These are phyloP conservation scores for Slavum lentiscoides DNA, from an alignment of 2,888 invertebrate species.

Conservation along the genomic window DNA sequence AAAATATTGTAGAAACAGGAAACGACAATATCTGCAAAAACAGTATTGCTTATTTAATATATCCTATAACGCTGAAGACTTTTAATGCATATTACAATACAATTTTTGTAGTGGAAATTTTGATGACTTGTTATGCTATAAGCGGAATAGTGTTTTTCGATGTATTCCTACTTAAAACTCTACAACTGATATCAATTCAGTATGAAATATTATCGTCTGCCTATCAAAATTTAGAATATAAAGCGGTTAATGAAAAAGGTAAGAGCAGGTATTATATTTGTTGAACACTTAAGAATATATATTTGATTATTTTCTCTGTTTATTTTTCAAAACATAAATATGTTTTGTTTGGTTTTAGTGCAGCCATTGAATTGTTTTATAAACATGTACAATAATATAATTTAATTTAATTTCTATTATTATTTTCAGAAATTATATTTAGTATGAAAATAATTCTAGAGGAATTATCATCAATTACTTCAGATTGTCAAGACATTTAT, in stretches of 20 bases:
- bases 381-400: no score
- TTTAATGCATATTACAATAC: not conserved
- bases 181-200: not conserved
- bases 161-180: not conserved
- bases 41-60: not conserved
- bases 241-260: not conserved
- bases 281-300: no score
- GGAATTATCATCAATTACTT: not conserved
- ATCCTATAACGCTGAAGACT: not conserved
- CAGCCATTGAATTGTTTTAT: not conserved
- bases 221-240: not conserved
- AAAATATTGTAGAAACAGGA: not conserved
- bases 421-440: not conserved
- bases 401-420: not conserved
- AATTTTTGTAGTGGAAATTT: not conserved
- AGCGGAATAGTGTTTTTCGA: not conserved
- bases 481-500: not conserved
- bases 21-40: not conserved
- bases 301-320: not conserved
- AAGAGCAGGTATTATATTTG: not conserved
- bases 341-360: not conserved
- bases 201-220: conserved; percentile 12
- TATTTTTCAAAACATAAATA: not conserved
- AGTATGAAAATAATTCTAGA: not conserved
- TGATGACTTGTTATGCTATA: not conserved